These are phyloP conservation scores for Dinocampus coccinellae DNA, from an alignment of 2,888 invertebrate species.

Conservation along the genomic window DNA sequence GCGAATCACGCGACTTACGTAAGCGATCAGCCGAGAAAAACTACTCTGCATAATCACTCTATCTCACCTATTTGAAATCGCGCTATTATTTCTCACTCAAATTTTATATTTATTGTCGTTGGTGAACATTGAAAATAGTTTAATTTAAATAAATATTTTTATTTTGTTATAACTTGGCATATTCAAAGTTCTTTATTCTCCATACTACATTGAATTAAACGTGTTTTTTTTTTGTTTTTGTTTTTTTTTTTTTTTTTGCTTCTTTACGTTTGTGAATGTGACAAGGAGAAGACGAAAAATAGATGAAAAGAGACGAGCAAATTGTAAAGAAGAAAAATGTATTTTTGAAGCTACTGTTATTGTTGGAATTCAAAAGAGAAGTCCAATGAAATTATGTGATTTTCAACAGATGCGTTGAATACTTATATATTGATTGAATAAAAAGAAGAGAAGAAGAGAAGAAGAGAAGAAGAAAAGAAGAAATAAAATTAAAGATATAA, in stretches of 20 bases:
- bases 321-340: constrained; percentile 1
- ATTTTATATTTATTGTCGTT: neutral
- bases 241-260: too few relatives aligned
- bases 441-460: neutral
- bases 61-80: constrained; percentile 10
- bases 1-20: constrained; percentile 38
- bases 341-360: constrained; percentile 12
- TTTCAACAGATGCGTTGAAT: neutral
- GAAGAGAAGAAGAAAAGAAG: neutral
- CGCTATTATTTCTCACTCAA: constrained; percentile 1
- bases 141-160: neutral
- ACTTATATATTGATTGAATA: neutral
- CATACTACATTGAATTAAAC: too few relatives aligned
- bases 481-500: neutral
- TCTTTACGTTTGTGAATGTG: constrained; percentile 1
- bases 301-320: neutral
- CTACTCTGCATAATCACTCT: constrained; percentile 33
- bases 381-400: neutral
- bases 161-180: neutral
- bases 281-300: constrained; percentile 4
- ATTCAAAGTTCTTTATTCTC: constrained; percentile 6
- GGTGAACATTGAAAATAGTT: neutral
- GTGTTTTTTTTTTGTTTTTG: neutral
- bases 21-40: constrained; percentile 33
- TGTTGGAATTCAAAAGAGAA: neutral